Evolutionary conservation across 2,888 invertebrate genomes (phyloP).

Genomic region (Argyresthia goedartella): DNA sequence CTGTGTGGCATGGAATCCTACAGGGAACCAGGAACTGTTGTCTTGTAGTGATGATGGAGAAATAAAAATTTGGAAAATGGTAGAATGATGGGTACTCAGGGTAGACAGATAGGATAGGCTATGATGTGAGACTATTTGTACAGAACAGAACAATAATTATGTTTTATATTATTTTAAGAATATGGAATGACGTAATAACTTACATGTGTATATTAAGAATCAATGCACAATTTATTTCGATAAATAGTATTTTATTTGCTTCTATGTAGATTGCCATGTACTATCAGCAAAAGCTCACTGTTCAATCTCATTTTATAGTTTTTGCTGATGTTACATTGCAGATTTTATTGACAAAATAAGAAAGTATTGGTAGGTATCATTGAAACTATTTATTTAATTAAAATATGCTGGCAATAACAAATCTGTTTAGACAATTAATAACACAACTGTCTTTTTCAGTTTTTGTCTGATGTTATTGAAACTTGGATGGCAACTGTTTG

Average conservation of each 20-base stretch:
- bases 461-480: slow-evolving; percentile 42
- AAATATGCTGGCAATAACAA: slow-evolving; percentile 1
- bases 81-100: slow-evolving; percentile 28
- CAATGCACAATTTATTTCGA: too few species aligned
- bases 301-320: too few species aligned
- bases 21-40: slow-evolving; percentile 78
- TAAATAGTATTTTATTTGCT: too few species aligned
- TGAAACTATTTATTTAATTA: neutral
- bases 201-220: too few species aligned
- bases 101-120: too few species aligned
- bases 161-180: neutral
- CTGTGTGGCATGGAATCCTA: slow-evolving; percentile 92
- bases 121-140: too few species aligned
- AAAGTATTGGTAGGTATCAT: neutral
- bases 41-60: slow-evolving; percentile 94
- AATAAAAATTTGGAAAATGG: slow-evolving; percentile 89
- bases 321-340: too few species aligned
- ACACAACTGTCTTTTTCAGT: slow-evolving; percentile 23
- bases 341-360: too few species aligned
- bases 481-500: slow-evolving; percentile 26
- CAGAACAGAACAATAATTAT: neutral
- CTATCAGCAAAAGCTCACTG: too few species aligned
- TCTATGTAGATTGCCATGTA: too few species aligned
- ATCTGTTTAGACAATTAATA: neutral
- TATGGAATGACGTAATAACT: neutral